Evolutionary conservation across 2,888 invertebrate species (phyloP).

Genomic region (Druceiella hillmani): DNA sequence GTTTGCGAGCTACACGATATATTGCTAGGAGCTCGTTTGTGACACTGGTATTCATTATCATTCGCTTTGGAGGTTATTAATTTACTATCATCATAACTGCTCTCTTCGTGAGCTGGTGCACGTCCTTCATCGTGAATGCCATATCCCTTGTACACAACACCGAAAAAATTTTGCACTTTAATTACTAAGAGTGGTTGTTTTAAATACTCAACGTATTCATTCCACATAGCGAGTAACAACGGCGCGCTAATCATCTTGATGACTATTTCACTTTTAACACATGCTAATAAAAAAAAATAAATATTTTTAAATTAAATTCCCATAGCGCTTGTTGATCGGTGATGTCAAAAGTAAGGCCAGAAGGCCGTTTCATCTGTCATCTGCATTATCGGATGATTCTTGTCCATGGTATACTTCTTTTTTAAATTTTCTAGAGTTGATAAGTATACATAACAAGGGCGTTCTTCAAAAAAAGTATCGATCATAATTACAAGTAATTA

Average conservation of each 20-base stretch:
- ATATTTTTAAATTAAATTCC: too few species aligned
- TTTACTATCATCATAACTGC: slow-evolving; percentile 1
- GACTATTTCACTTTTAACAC: background rate
- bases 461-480: too few species aligned
- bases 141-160: slow-evolving; percentile 53
- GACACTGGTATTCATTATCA: slow-evolving; percentile 31
- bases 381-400: too few species aligned
- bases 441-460: too few species aligned
- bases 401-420: too few species aligned
- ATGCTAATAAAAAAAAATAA: too few species aligned
- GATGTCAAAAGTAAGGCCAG: too few species aligned
- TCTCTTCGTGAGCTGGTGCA: slow-evolving; percentile 5
- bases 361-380: too few species aligned
- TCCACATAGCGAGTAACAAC: slow-evolving; percentile 33
- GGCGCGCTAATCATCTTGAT: background rate
- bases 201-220: slow-evolving; percentile 57
- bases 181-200: slow-evolving; percentile 73
- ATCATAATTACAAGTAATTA: too few species aligned
- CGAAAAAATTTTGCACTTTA: slow-evolving; percentile 74
- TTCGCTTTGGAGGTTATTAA: background rate
- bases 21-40: slow-evolving; percentile 40
- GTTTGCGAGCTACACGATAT: slow-evolving; percentile 39
- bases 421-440: too few species aligned
- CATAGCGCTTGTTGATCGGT: too few species aligned
- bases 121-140: slow-evolving; percentile 16